Percentiles rank a stretch among this genome's conserved stretches.
phyloP scores from a whole-genome alignment of 2,888 invertebrate genomes.

The Amphipoea oculea region DNA sequence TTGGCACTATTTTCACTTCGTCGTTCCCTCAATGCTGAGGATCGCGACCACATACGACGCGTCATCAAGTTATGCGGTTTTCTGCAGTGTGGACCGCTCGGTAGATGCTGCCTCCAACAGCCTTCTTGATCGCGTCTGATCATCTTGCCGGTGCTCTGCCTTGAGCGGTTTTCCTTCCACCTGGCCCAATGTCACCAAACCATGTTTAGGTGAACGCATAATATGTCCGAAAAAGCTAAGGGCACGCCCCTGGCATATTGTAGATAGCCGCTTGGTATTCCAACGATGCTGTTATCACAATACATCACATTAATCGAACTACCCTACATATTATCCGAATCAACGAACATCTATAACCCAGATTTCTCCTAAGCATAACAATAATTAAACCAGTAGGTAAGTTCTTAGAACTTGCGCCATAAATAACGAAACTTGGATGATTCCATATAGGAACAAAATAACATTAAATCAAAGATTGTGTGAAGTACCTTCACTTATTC shows the following conservation, averaged over 20 bases:
- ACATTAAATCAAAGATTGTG: slow-evolving; percentile 75
- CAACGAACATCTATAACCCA: slow-evolving; percentile 37
- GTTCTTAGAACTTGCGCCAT: slow-evolving; percentile 72
- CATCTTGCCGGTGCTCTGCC: background rate
- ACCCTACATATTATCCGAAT: slow-evolving; percentile 17
- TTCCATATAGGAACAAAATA: slow-evolving; percentile 75
- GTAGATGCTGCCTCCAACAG: background rate
- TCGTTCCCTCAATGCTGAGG: too few species aligned
- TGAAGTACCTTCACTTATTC: slow-evolving; percentile 56
- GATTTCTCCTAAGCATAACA: slow-evolving; percentile 45
- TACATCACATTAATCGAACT: slow-evolving; percentile 27
- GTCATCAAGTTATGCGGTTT: background rate
- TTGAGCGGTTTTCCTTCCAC: background rate
- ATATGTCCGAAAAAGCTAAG: background rate
- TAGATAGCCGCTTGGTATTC: background rate
- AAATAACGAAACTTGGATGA: slow-evolving; percentile 79
- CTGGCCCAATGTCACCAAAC: background rate
- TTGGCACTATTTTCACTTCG: background rate
- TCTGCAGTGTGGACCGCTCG: background rate
- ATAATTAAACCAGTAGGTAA: slow-evolving; percentile 64
- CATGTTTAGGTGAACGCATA: background rate
- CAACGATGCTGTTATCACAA: background rate
- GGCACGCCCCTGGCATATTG: background rate
- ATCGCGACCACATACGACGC: too few species aligned
- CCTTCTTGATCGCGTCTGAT: background rate